A percentile compares a stretch with the other conserved stretches of the same genome.
phyloP scores from a whole-genome alignment of 2,113 vertebrate species.

The Myiozetetes cayanensis region DNA sequence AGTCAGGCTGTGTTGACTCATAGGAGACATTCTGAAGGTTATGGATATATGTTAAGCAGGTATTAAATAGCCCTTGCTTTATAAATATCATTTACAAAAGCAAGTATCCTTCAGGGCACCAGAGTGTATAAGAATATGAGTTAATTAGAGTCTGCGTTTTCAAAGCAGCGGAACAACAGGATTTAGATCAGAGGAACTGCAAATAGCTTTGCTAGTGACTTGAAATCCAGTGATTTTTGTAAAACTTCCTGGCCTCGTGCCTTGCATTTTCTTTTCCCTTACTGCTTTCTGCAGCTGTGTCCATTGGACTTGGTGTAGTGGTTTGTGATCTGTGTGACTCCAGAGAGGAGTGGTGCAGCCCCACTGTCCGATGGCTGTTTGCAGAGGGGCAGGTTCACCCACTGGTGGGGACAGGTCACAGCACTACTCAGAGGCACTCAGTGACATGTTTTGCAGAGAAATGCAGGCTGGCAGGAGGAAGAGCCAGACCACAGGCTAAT shows the following conservation, averaged over 20 bases:
- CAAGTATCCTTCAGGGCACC: neutral
- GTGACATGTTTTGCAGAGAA: neutral
- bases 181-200: neutral
- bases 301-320: rapidly evolving
- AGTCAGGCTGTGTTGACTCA: neutral
- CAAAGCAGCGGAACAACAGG: neutral
- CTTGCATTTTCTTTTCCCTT: neutral
- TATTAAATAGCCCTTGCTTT: constrained; percentile 30
- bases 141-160: constrained; percentile 29
- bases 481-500: neutral
- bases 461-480: neutral
- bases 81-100: constrained; percentile 11
- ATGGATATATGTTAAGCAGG: constrained; percentile 1
- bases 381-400: rapidly evolving
- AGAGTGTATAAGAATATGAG: neutral
- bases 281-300: neutral
- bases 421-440: neutral
- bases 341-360: neutral
- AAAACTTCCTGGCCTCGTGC: neutral
- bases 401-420: rapidly evolving
- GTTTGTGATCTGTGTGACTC: neutral
- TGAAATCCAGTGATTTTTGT: neutral
- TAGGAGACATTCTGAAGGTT: neutral
- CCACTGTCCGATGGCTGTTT: rapidly evolving
- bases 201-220: neutral